phyloP scores from a whole-genome alignment of 1,140 invertebrate genomes.

The Drosophila fuyamai region DNA sequence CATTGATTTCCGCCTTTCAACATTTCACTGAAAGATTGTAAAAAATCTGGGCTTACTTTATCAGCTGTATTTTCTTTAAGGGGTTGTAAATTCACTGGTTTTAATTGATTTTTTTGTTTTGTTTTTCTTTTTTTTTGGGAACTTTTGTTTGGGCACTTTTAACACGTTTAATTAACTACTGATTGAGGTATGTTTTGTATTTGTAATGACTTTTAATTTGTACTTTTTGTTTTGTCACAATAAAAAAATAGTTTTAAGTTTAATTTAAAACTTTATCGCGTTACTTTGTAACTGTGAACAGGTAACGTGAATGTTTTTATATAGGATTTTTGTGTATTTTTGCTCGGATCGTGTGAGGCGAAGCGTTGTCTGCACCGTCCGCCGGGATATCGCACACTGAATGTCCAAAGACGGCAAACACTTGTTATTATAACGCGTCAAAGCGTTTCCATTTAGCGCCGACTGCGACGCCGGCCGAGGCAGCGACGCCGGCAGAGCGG shows the following conservation, averaged over 20 bases:
- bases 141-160: conserved; percentile 23
- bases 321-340: conserved; percentile 6
- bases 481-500: conserved; percentile 18
- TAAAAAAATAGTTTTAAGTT: conserved; percentile 48
- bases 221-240: conserved; percentile 45
- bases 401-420: conserved; percentile 80
- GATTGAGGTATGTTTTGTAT: conserved; percentile 27
- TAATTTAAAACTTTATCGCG: conserved; percentile 4
- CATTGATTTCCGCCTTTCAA: conserved; percentile 69
- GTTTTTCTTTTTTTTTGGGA: background rate
- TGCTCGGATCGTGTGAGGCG: conserved; percentile 29
- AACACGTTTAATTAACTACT: conserved; percentile 23
- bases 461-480: conserved; percentile 30
- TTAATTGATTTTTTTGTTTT: background rate
- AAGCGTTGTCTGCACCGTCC: conserved; percentile 74
- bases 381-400: conserved; percentile 83
- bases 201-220: conserved; percentile 28
- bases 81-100: conserved; percentile 24
- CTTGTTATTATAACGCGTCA: conserved; percentile 84
- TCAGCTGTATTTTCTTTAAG: conserved; percentile 6
- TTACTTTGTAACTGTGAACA: background rate
- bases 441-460: conserved; percentile 68
- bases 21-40: conserved; percentile 19
- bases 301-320: background rate
- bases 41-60: conserved; percentile 28